Conservation (phyloP, 2,797 vertebrate genomes). For the Pteronotus mesoamericanus region DNA sequence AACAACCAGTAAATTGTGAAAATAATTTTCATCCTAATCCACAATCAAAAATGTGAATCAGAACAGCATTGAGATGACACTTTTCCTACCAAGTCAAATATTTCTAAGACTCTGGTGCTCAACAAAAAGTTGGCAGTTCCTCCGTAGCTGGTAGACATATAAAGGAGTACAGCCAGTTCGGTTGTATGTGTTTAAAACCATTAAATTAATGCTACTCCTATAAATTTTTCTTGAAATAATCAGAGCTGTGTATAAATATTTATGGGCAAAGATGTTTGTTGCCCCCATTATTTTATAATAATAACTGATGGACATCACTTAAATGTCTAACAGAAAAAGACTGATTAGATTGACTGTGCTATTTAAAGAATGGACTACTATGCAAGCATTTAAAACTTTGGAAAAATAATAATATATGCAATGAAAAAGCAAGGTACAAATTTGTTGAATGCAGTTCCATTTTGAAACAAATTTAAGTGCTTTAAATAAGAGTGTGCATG, state of each 20-base stretch:
- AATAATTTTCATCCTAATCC: not conserved
- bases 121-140: not conserved
- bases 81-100: not conserved
- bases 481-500: not conserved
- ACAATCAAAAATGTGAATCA: not conserved
- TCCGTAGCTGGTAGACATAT: not conserved
- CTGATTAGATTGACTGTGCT: not conserved
- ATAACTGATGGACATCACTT: not conserved
- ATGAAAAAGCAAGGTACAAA: not conserved
- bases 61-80: not conserved
- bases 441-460: not conserved
- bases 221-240: slow-evolving; percentile 11
- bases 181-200: not conserved
- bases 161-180: not conserved
- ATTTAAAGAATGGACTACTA: not conserved
- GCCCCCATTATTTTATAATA: not conserved
- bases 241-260: not conserved
- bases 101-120: not conserved
- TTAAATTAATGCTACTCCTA: not conserved
- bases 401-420: not conserved
- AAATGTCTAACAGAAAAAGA: not conserved
- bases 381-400: not conserved
- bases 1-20: not conserved
- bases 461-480: not conserved
- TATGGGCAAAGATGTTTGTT: not conserved